Percentiles rank a stretch among this genome's conserved stretches.
Evolutionary conservation across 2,888 invertebrate species (phyloP).

Genomic region (Athrips mouffetella): DNA sequence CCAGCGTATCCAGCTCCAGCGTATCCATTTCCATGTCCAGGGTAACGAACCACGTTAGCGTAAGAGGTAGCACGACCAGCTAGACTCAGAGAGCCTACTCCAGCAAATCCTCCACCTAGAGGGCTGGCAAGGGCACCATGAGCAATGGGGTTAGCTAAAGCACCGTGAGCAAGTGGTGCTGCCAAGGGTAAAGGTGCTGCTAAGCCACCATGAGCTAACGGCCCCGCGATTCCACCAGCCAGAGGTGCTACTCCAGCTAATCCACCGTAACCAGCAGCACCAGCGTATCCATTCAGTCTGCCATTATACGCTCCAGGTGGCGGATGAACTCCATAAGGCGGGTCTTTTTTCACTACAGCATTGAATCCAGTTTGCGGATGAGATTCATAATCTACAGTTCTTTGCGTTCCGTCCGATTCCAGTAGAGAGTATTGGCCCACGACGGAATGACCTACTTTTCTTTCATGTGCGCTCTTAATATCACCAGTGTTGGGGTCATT

Average conservation of each 20-base stretch:
- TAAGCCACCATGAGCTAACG: not conserved
- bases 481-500: conserved; percentile 62
- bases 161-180: not conserved
- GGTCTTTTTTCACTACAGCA: conserved; percentile 57
- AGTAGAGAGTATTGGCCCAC: conserved; percentile 57
- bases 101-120: conserved; percentile 9
- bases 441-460: conserved; percentile 53
- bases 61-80: conserved; percentile 19
- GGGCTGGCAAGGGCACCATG: not conserved
- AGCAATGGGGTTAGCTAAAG: not conserved
- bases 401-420: conserved; percentile 59
- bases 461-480: conserved; percentile 56
- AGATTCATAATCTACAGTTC: conserved; percentile 61
- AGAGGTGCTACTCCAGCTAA: not conserved
- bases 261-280: conserved; percentile 12
- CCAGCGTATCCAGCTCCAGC: conserved; percentile 4
- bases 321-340: conserved; percentile 22
- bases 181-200: conserved; percentile 1
- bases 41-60: conserved; percentile 13
- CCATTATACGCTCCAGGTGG: conserved; percentile 20
- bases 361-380: conserved; percentile 60
- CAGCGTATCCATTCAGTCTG: no score
- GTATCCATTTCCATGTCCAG: conserved; percentile 31
- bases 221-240: not conserved
- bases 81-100: conserved; percentile 6